A percentile compares a stretch with the other conserved stretches of the same genome.
These are phyloP conservation scores for Magallana nippona DNA, from an alignment of 2,888 invertebrate genomes.

Conservation along the genomic window DNA sequence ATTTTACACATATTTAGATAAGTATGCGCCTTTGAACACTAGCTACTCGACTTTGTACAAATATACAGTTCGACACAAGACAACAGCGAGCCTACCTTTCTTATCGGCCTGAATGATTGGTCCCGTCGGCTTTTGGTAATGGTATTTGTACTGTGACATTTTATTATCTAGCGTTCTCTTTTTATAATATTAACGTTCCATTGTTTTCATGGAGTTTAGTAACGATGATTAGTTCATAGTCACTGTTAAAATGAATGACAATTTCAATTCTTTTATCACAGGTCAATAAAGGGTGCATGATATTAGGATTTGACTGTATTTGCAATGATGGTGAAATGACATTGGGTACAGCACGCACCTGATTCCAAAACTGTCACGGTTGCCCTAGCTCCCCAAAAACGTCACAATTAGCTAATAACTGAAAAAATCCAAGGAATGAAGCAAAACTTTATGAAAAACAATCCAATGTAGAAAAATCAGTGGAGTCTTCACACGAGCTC, in stretches of 20 bases:
- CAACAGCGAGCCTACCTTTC: conserved; percentile 36
- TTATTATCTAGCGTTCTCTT: not conserved
- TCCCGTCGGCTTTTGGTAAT: conserved; percentile 5
- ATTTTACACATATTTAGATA: too few species aligned
- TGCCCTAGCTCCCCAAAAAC: not conserved
- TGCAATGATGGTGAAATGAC: conserved; percentile 20
- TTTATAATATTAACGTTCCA: too few species aligned
- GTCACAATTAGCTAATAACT: not conserved
- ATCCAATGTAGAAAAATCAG: not conserved
- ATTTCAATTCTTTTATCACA: conserved; percentile 21
- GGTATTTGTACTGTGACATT: conserved; percentile 1
- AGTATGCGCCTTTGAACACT: too few species aligned
- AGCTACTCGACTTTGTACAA: not conserved
- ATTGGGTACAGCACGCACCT: conserved; percentile 11
- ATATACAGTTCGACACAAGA: not conserved
- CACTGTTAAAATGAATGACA: conserved; percentile 1
- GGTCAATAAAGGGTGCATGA: conserved; percentile 1
- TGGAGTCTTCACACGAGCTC: conserved; percentile 14
- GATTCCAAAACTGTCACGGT: not conserved
- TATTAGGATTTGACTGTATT: not conserved
- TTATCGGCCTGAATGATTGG: conserved; percentile 25
- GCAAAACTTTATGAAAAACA: conserved; percentile 15
- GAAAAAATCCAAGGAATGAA: not conserved
- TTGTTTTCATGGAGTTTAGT: not conserved
- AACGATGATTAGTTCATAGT: not conserved